These are phyloP conservation scores for Synchiropus splendidus DNA, from an alignment of 2,113 vertebrate genomes.

Conservation along the genomic window DNA sequence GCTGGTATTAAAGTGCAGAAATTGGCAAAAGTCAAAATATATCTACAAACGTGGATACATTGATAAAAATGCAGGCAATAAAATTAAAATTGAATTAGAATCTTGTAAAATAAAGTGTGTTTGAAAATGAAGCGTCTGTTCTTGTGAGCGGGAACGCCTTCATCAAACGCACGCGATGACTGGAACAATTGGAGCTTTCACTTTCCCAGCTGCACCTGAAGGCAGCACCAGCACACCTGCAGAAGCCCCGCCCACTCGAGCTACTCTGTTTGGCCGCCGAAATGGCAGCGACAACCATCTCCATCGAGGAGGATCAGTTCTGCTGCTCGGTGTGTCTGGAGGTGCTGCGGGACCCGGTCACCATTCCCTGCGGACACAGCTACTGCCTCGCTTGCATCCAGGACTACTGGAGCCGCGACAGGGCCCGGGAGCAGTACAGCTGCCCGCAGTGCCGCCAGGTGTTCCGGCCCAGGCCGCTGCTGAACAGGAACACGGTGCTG, in stretches of 20 bases:
- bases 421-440: slow-evolving; percentile 45
- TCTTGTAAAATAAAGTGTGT: too few species aligned
- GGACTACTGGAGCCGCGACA: slow-evolving; percentile 71
- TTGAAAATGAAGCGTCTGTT: too few species aligned
- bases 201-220: slow-evolving; percentile 13
- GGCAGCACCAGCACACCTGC: slow-evolving; percentile 35
- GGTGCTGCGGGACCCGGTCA: slow-evolving; percentile 59
- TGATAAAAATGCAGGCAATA: too few species aligned
- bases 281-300: slow-evolving; percentile 64
- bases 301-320: slow-evolving; percentile 72
- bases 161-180: too few species aligned
- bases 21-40: too few species aligned
- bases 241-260: slow-evolving; percentile 1
- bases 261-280: slow-evolving; percentile 7
- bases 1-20: too few species aligned
- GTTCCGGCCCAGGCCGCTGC: slow-evolving; percentile 58
- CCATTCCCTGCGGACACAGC: slow-evolving; percentile 77
- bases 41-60: too few species aligned
- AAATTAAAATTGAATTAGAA: too few species aligned
- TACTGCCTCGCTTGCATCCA: slow-evolving; percentile 73
- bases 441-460: slow-evolving; percentile 67
- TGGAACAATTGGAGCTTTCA: neutral
- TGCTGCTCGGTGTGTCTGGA: slow-evolving; percentile 68
- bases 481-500: slow-evolving; percentile 62
- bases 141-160: too few species aligned